Conservation (phyloP, 2,888 invertebrate species). For the Caenorhabditis panamensis region DNA sequence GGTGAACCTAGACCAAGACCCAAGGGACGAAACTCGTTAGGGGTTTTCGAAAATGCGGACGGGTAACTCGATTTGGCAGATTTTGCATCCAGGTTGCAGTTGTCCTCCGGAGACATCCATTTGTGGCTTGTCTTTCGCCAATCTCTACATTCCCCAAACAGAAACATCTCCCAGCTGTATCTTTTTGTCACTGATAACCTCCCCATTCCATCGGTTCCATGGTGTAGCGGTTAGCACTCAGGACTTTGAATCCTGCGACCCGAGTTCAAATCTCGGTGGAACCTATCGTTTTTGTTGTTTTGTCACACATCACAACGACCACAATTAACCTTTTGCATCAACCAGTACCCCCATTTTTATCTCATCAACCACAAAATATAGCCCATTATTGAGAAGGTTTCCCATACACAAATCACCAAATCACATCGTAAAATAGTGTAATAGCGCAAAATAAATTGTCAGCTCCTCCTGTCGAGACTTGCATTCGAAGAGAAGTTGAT, state of each 20-base stretch:
- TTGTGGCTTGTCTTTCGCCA: neutral
- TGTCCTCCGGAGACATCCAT: constrained; percentile 3
- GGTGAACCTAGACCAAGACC: no score
- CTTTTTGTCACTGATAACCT: constrained; percentile 13
- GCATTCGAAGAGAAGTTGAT: no score
- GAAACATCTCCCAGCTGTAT: no score
- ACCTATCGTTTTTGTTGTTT: constrained; percentile 58
- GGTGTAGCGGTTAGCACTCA: constrained; percentile 75
- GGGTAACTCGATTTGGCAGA: constrained; percentile 55
- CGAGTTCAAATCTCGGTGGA: constrained; percentile 74
- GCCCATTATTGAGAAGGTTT: constrained; percentile 33
- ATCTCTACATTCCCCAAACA: neutral
- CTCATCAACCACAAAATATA: constrained; percentile 12
- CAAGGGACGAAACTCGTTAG: constrained; percentile 47
- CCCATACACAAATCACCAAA: constrained; percentile 54
- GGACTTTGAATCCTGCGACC: constrained; percentile 72
- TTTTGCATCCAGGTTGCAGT: constrained; percentile 39
- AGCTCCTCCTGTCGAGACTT: constrained; percentile 18
- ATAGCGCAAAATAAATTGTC: constrained; percentile 42
- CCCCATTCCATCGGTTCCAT: constrained; percentile 55
- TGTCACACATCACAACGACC: constrained; percentile 14
- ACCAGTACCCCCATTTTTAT: constrained; percentile 10
- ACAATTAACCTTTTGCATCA: constrained; percentile 41
- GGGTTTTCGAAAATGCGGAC: constrained; percentile 33
- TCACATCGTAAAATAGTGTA: constrained; percentile 50